Percentiles rank a stretch among this genome's conserved stretches.
phyloP scores from a whole-genome alignment of 2,797 vertebrate species.

The Peromyscus nudipes region DNA sequence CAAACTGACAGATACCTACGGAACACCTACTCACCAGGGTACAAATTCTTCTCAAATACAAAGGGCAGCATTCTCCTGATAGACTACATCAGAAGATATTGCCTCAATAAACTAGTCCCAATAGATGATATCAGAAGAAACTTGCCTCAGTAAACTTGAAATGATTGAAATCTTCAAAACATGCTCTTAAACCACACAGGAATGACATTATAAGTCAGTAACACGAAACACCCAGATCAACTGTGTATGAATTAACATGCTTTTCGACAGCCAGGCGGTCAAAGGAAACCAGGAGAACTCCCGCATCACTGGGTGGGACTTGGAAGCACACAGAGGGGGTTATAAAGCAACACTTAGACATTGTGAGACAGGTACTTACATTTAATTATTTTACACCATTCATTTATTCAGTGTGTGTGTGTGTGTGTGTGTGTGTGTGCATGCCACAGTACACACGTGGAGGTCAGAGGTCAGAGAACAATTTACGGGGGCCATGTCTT shows the following conservation, averaged over 20 bases:
- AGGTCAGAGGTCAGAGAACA: neutral
- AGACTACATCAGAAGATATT: neutral
- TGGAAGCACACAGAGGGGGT: too few relatives aligned
- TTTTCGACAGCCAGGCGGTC: neutral
- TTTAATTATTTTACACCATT: neutral
- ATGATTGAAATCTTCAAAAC: neutral
- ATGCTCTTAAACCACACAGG: neutral
- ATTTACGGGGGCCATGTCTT: neutral
- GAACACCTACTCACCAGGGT: too few relatives aligned
- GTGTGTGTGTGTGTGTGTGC: too few relatives aligned
- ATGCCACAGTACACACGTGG: neutral
- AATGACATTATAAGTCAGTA: neutral
- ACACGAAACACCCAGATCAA: neutral
- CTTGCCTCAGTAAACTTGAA: neutral
- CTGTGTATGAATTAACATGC: neutral
- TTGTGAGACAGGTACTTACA: too few relatives aligned
- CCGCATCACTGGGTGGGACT: too few relatives aligned
- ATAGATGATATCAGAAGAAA: too few relatives aligned
- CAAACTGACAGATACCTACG: accelerated
- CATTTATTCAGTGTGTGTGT: too few relatives aligned
- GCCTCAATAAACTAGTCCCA: neutral
- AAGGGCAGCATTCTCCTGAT: neutral
- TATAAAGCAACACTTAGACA: neutral
- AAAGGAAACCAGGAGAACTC: neutral
- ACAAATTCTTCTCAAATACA: neutral